A percentile compares a stretch with the other conserved stretches of the same genome.
phyloP scores from a whole-genome alignment of 2,888 invertebrate genomes.

The Rhingia campestris region DNA sequence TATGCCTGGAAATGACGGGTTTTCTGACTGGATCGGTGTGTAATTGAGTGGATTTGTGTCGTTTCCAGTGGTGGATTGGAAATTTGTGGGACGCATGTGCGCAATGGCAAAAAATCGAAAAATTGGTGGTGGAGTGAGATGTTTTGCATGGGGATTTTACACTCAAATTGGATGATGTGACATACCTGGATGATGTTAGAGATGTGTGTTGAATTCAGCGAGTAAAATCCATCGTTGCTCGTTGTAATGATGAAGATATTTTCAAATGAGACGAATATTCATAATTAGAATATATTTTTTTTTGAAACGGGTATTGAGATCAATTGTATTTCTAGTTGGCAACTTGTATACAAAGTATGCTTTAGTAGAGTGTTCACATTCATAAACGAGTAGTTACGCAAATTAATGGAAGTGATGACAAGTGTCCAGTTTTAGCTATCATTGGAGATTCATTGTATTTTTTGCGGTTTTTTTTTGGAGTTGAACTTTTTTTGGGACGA shows the following conservation, averaged over 20 bases:
- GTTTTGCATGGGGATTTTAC: conserved; percentile 10
- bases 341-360: too few species aligned
- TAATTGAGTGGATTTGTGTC: conserved; percentile 17
- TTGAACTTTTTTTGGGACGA: too few species aligned
- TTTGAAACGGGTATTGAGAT: too few species aligned
- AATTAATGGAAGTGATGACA: too few species aligned
- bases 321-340: too few species aligned
- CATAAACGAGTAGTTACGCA: too few species aligned
- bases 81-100: conserved; percentile 46
- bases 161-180: background rate
- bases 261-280: background rate
- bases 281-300: too few species aligned
- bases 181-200: conserved; percentile 28
- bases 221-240: background rate
- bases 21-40: conserved; percentile 18
- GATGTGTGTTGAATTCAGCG: conserved; percentile 16
- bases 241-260: background rate
- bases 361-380: too few species aligned
- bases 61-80: conserved; percentile 33
- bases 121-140: conserved; percentile 56
- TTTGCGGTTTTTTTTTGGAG: too few species aligned
- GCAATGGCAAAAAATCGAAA: conserved; percentile 41
- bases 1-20: conserved; percentile 38
- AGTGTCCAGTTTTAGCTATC: too few species aligned
- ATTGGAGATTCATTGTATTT: too few species aligned